Conservation (phyloP, 2,888 invertebrate genomes). For the Hydraecia micacea region DNA sequence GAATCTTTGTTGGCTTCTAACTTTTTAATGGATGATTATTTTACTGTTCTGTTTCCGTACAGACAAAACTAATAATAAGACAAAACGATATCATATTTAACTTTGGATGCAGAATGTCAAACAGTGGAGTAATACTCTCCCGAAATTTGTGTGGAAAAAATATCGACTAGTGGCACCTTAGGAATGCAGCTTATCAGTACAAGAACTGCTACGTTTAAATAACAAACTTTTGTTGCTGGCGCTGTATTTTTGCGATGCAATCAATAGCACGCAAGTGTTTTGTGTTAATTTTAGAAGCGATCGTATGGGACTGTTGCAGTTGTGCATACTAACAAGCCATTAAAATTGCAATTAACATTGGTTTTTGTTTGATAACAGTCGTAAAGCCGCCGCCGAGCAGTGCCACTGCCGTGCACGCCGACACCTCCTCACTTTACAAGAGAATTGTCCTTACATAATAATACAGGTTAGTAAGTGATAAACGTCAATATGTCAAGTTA, state of each 20-base stretch:
- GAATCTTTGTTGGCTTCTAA: too few relatives aligned
- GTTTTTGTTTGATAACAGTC: constrained; percentile 72
- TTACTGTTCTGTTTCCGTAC: too few relatives aligned
- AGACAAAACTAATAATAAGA: too few relatives aligned
- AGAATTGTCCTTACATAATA: constrained; percentile 11
- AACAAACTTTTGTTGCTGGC: constrained; percentile 39
- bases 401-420: constrained; percentile 11
- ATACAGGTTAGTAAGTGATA: constrained; percentile 57
- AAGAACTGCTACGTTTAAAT: constrained; percentile 59
- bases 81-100: too few relatives aligned
- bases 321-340: constrained; percentile 78
- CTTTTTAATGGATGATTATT: too few relatives aligned
- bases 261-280: constrained; percentile 53
- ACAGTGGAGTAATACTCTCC: too few relatives aligned
- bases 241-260: constrained; percentile 44
- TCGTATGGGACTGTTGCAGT: constrained; percentile 56
- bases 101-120: too few relatives aligned
- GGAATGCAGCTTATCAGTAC: constrained; percentile 39
- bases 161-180: too few relatives aligned
- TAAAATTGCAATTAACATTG: constrained; percentile 79
- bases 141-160: too few relatives aligned
- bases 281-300: constrained; percentile 59
- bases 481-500: neutral
- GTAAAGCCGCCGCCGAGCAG: constrained; percentile 28
- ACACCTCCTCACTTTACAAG: constrained; percentile 19